Evolutionary conservation across 2,888 invertebrate genomes (phyloP).

Genomic region (Leptinotarsa haldemani): DNA sequence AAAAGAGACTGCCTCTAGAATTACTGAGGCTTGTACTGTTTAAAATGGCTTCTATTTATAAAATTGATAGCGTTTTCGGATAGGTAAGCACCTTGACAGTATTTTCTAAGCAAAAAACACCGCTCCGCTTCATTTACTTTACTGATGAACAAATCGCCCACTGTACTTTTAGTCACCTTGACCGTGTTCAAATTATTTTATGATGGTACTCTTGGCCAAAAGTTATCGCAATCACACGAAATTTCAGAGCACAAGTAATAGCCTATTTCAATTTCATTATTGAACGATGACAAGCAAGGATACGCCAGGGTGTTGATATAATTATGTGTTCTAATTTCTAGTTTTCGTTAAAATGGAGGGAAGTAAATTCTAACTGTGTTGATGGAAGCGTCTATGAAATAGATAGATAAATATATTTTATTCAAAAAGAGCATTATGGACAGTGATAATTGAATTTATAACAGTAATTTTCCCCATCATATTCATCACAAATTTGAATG

Average conservation of each 20-base stretch:
- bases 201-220: constrained; percentile 14
- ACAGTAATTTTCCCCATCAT: too few species aligned
- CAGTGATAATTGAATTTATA: too few species aligned
- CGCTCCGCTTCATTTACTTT: constrained; percentile 40
- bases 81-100: constrained; percentile 50
- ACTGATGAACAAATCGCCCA: constrained; percentile 29
- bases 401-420: too few species aligned
- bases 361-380: not conserved
- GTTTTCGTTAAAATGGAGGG: not conserved
- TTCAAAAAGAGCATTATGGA: too few species aligned
- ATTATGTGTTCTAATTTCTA: not conserved
- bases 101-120: constrained; percentile 45
- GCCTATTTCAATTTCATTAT: constrained; percentile 2
- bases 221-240: constrained; percentile 1
- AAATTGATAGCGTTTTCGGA: constrained; percentile 44
- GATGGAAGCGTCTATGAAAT: too few species aligned
- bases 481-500: too few species aligned
- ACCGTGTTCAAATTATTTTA: constrained; percentile 15
- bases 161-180: constrained; percentile 10
- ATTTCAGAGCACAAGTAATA: not conserved
- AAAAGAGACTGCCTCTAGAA: not conserved
- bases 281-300: constrained; percentile 1
- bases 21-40: not conserved
- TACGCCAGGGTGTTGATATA: not conserved
- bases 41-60: constrained; percentile 38